These are phyloP conservation scores for Mandrillus leucophaeus DNA, from an alignment of 2,113 vertebrate species.

Conservation along the genomic window DNA sequence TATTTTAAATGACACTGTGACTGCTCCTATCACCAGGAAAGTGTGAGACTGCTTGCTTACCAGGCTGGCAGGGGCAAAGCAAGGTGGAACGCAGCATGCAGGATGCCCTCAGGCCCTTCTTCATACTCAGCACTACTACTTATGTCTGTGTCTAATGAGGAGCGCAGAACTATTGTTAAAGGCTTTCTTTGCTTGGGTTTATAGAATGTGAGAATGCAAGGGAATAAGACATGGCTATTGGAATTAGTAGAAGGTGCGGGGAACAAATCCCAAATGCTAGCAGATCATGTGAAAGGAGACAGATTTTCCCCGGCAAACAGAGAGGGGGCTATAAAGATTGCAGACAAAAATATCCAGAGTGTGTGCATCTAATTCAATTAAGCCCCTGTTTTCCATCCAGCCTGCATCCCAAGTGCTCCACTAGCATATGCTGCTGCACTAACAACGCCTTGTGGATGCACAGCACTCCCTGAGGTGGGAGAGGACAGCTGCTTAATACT, in stretches of 20 bases:
- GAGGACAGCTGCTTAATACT: constrained; percentile 59
- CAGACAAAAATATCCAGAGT: constrained; percentile 4
- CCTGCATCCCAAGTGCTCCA: background rate
- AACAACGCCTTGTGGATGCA: constrained; percentile 37
- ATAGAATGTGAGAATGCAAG: background rate
- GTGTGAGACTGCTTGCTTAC: background rate
- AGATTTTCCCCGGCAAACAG: constrained; percentile 18
- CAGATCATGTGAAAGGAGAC: background rate
- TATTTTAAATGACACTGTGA: background rate
- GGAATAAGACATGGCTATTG: background rate
- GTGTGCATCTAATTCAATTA: constrained; percentile 65
- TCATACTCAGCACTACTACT: background rate
- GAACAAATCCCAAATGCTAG: background rate
- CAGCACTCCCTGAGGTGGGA: background rate
- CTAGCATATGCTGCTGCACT: background rate
- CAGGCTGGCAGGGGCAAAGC: background rate
- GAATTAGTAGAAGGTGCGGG: background rate
- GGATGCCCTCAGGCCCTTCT: background rate
- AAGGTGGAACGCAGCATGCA: background rate
- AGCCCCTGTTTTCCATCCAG: constrained; percentile 29
- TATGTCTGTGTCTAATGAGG: background rate
- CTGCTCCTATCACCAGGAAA: background rate
- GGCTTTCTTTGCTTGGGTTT: background rate
- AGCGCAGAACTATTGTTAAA: background rate
- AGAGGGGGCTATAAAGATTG: background rate